Percentiles rank a stretch among this genome's conserved stretches.
These are phyloP conservation scores for Maccullochella peelii DNA, from an alignment of 2,113 vertebrate species.

Conservation along the genomic window DNA sequence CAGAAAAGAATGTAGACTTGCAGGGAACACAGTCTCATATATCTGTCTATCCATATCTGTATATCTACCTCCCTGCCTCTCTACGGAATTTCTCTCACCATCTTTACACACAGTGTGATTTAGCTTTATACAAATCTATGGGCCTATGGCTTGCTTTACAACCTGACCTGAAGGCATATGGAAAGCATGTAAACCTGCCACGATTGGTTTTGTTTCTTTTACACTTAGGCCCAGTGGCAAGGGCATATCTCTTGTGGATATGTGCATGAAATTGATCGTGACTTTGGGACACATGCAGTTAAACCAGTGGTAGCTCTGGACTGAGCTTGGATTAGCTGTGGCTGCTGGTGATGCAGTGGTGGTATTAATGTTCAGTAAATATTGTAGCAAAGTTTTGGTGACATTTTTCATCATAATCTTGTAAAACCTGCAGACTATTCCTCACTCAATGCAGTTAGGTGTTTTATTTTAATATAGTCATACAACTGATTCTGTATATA, in stretches of 20 bases:
- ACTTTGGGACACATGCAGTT: neutral
- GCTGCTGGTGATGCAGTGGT: neutral
- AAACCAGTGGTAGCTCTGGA: neutral
- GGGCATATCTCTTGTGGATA: neutral
- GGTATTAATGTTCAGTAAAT: neutral
- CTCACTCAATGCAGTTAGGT: neutral
- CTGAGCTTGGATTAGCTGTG: neutral
- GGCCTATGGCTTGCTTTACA: slow-evolving; percentile 9
- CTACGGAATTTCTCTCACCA: neutral
- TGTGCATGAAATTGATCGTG: neutral
- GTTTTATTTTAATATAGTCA: neutral
- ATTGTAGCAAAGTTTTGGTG: neutral
- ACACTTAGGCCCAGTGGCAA: neutral
- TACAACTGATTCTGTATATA: neutral
- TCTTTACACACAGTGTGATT: slow-evolving; percentile 1
- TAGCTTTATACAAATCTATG: neutral
- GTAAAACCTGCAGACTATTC: neutral
- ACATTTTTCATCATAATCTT: neutral
- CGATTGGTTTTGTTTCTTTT: neutral
- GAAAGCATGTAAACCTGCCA: slow-evolving; percentile 25
- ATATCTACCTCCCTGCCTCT: neutral
- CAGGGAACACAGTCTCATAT: neutral
- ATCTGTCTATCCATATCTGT: neutral
- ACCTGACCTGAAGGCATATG: slow-evolving; percentile 14
- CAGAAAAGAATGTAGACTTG: neutral